Evolutionary conservation across 2,888 invertebrate species (phyloP), one percentile per base, ranked within the genome.

Genomic region (Escarpia spicata): DNA sequence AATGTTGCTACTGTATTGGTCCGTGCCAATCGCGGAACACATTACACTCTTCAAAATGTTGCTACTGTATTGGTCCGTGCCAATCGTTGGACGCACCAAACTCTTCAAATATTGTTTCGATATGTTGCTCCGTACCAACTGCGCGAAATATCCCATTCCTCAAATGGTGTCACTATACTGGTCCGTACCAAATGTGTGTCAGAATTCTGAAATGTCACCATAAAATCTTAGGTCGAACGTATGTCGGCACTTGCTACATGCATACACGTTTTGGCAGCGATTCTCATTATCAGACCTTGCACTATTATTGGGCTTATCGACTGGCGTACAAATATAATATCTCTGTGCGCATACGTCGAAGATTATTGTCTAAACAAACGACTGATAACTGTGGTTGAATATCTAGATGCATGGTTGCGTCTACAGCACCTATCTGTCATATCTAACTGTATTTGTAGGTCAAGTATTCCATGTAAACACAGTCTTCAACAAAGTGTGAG

Each of bases 351-450:
- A n/a, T 75, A 75, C 75, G 75, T 26, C 19, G 4, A 75, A 75
- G 75, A 75, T 75, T 75, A 75, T 75, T 75, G 75, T 75, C 75
- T 75, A 75, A 75, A 75, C 75, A 75, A 75, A 75, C 75, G 75
- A 15, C 75, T 75, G 75, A 75, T 75, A 75, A 15, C 6, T 26
- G 26, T 26, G 26, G n/a, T n/a, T n/a, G 75, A 75, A 75, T 75
- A 75, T 75, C 26, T 75, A 75, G 9, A 52, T 52, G 52, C 52
- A 52, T 75, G 75, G 75, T 75, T 75, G 75, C 75, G 75, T 75
- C 19, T 75, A 6, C 0, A 1, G 75, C 75, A 1, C 6, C 75
- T 75, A 75, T 75, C 75, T 52, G 52, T 52, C 75, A 26, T 75
- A 75, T 75, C 75, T 75, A 75, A 75, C 19, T 75, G 75, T 75